phyloP scores from a whole-genome alignment of 2,113 vertebrate species.

The Zosterops borbonicus region DNA sequence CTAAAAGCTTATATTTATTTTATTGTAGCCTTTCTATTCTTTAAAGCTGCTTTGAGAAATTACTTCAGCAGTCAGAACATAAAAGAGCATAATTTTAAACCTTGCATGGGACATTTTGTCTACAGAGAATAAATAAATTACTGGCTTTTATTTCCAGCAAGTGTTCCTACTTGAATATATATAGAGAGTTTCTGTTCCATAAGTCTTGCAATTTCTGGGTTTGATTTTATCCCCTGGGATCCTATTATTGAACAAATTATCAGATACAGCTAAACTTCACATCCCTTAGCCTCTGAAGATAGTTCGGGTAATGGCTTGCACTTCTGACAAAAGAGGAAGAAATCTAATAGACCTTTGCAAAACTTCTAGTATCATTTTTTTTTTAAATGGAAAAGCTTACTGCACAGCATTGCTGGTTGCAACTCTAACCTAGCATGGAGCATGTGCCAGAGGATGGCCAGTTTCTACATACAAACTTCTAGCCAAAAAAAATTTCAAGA shows the following conservation, averaged over 20 bases:
- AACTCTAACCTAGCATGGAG: background rate
- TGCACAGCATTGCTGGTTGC: background rate
- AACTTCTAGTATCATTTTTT: background rate
- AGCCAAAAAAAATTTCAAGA: background rate
- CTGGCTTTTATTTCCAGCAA: background rate
- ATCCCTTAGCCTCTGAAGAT: background rate
- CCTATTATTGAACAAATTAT: conserved; percentile 22
- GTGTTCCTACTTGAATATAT: background rate
- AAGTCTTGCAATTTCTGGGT: background rate
- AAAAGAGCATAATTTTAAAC: conserved; percentile 1
- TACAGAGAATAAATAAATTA: background rate
- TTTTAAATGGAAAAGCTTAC: background rate
- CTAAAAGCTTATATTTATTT: conserved; percentile 3
- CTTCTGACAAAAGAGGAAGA: background rate
- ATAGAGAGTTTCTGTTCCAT: background rate
- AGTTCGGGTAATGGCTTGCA: background rate
- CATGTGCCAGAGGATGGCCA: background rate
- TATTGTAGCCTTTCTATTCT: background rate
- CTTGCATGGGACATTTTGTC: background rate
- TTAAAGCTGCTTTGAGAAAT: conserved; percentile 49
- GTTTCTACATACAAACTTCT: background rate
- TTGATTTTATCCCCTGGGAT: background rate
- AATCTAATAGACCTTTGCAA: background rate
- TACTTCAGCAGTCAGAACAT: background rate
- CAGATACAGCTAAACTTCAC: background rate